Evolutionary conservation across 1,140 invertebrate species (phyloP), one percentile per base, ranked within the genome.

Genomic region (Nephila pilipes): DNA sequence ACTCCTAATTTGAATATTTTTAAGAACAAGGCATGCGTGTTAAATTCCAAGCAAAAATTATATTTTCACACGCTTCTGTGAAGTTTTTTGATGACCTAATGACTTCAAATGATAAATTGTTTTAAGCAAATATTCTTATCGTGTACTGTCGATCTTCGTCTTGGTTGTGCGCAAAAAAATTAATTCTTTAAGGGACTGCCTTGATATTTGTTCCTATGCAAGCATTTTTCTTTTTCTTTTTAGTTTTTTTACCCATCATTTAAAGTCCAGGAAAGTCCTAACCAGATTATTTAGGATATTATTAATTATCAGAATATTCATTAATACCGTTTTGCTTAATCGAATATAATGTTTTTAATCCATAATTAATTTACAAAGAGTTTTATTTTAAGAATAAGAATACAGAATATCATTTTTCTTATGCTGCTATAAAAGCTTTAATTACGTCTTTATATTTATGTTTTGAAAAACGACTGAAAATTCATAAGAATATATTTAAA

Each of bases 1-100:
- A 12, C 29, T 75, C 29, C 65, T 75, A 75, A 75, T 75, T 75
- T 75, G 65, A 75, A 75, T 75, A 75, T 32, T 75, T 75, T 75
- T 14, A 75, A 16, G 65, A 32, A 75, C 14, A 10, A 29, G 25
- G 29, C 25, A 75, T 75, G 25, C 29, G 65, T 29, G 29, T 75
- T 75, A 75, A 75, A 75, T 75, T 75, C 65, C 65, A 32, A 16
- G 29, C 25, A 75, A 75, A 69, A 75, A 75, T 75, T 75, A 75
- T 16, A 75, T 75, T 25, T 75, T 75, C 65, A 75, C 65, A 75
- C 65, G 65, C 65, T 75, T 29, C 65, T 75, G 29, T 32, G 10
- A 75, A 75, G 25, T 75, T 29, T 25, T 75, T 25, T 29, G 38
- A 6, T 38, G 38, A 38, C 38, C 65, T 75, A 75, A 75, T 75